These are phyloP conservation scores for Drymodes brunneopygia DNA, from an alignment of 2,113 vertebrate species.

Conservation along the genomic window DNA sequence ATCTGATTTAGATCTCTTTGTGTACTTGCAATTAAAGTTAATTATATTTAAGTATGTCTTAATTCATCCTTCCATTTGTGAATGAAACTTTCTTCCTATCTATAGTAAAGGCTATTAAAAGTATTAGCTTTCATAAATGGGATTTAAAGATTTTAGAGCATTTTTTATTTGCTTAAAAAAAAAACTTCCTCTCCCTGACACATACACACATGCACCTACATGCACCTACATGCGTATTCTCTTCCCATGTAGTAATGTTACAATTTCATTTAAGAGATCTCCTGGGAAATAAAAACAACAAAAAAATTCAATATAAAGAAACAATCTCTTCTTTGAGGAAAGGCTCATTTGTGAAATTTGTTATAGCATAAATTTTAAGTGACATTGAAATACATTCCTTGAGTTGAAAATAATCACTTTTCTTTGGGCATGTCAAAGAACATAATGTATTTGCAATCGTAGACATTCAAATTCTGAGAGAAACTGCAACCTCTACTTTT, in stretches of 20 bases:
- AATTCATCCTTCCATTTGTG: conserved; percentile 44
- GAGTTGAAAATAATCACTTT: conserved; percentile 62
- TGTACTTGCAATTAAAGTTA: conserved; percentile 18
- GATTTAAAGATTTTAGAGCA: neutral
- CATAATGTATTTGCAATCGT: conserved; percentile 26
- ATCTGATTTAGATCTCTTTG: neutral
- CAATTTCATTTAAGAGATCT: neutral
- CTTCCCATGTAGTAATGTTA: neutral
- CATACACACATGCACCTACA: neutral
- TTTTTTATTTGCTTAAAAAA: neutral
- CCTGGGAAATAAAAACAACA: neutral
- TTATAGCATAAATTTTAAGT: conserved; percentile 57
- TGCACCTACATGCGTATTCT: neutral
- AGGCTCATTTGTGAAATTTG: conserved; percentile 56
- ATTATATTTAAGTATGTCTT: conserved; percentile 47
- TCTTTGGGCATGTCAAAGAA: conserved; percentile 38
- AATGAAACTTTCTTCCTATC: conserved; percentile 12
- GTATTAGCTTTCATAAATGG: conserved; percentile 12
- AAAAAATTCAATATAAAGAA: neutral
- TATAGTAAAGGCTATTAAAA: neutral
- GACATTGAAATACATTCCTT: conserved; percentile 35
- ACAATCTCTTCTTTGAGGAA: neutral
- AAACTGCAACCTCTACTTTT: conserved; percentile 26
- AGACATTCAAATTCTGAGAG: conserved; percentile 46
- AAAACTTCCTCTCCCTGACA: neutral